Percentiles rank a stretch among this genome's conserved stretches.
Conservation (phyloP, 2,113 vertebrate genomes). For the Pygoscelis adeliae region DNA sequence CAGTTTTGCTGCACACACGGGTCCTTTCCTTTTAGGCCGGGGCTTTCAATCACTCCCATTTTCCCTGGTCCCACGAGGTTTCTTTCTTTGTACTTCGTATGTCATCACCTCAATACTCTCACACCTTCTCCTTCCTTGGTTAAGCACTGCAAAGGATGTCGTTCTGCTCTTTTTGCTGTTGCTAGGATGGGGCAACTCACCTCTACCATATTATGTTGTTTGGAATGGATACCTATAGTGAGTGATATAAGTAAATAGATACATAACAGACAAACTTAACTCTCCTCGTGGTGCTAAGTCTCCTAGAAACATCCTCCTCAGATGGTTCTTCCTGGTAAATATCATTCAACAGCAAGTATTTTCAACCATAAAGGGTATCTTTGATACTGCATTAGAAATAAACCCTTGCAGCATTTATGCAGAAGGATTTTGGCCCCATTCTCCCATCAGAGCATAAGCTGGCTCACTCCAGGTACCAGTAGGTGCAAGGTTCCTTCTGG, state of each 20-base stretch:
- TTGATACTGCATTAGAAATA: not conserved
- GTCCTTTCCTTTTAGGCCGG: not conserved
- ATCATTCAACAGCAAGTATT: not conserved
- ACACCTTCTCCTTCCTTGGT: not conserved
- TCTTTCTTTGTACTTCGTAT: not conserved
- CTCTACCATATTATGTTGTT: not conserved
- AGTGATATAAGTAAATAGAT: not conserved
- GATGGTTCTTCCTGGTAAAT: not conserved
- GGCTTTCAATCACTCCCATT: not conserved
- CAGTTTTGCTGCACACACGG: rapidly evolving
- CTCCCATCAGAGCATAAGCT: not conserved
- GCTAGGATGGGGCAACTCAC: not conserved
- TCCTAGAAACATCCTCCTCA: not conserved
- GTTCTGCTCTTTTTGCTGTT: not conserved
- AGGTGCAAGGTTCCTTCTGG: not conserved
- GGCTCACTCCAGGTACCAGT: not conserved
- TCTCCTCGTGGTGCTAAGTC: not conserved
- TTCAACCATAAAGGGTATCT: not conserved
- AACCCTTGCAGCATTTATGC: not conserved
- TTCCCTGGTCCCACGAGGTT: not conserved
- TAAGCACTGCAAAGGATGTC: not conserved
- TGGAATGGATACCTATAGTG: not conserved
- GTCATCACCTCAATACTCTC: not conserved
- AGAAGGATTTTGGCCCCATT: not conserved
- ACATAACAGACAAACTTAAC: not conserved